Percentiles rank a stretch among this genome's conserved stretches.
These are phyloP conservation scores for Ataeniobius toweri DNA, from an alignment of 2,797 vertebrate species.

Conservation along the genomic window DNA sequence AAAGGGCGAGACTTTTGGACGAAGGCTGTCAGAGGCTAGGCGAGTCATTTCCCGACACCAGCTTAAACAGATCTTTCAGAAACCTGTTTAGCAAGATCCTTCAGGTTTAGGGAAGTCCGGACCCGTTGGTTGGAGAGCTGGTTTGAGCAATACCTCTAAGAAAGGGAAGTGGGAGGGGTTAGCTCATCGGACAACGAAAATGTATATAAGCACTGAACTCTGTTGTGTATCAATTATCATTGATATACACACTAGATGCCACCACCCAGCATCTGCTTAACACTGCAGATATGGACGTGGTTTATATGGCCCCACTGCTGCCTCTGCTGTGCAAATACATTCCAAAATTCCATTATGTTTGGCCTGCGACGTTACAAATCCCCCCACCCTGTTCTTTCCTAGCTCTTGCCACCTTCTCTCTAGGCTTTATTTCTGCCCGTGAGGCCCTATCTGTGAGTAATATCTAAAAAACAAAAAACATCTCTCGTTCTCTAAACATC, in stretches of 20 bases:
- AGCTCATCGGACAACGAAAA: too few species aligned
- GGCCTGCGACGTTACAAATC: slow-evolving; percentile 43
- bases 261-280: slow-evolving; percentile 62
- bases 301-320: slow-evolving; percentile 22
- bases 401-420: slow-evolving; percentile 33
- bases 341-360: slow-evolving; percentile 32
- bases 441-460: slow-evolving; percentile 46
- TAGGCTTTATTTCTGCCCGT: slow-evolving; percentile 38
- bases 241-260: slow-evolving; percentile 9
- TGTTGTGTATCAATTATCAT: neutral
- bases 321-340: slow-evolving; percentile 18
- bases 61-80: too few species aligned
- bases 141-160: too few species aligned
- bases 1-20: too few species aligned
- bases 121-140: too few species aligned
- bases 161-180: too few species aligned
- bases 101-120: too few species aligned
- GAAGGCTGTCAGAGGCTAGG: too few species aligned
- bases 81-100: too few species aligned
- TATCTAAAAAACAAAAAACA: slow-evolving; percentile 33
- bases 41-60: too few species aligned
- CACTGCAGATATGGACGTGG: slow-evolving; percentile 43
- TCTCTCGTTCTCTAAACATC: slow-evolving; percentile 41
- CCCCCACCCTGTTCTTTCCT: slow-evolving; percentile 11
- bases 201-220: neutral